phyloP scores from a whole-genome alignment of 2,797 vertebrate genomes.

The Notolepis coatsorum region DNA sequence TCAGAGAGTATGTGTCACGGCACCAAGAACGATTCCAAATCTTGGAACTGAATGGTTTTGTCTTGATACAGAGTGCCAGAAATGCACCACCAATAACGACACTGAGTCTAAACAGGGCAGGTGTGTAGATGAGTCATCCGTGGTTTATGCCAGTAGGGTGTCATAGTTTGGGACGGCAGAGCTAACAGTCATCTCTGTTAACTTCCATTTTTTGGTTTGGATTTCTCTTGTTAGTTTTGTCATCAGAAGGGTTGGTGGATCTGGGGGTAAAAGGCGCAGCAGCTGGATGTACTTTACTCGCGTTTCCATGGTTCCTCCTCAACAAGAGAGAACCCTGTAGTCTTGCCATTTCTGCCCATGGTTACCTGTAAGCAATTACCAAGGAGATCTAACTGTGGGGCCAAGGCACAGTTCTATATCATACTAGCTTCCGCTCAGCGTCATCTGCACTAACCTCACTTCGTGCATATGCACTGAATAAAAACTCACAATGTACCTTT shows the following conservation, averaged over 20 bases:
- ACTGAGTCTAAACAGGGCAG: conserved; percentile 38
- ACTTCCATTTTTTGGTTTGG: conserved; percentile 10
- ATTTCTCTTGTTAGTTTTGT: conserved; percentile 44
- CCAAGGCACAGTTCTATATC: conserved; percentile 84
- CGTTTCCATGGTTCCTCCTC: conserved; percentile 96
- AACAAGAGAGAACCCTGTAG: conserved; percentile 89
- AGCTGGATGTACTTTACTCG: conserved; percentile 87
- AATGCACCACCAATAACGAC: conserved; percentile 38
- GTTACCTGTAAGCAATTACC: conserved; percentile 96
- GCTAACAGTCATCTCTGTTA: conserved; percentile 17
- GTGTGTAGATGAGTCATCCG: conserved; percentile 27
- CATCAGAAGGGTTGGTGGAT: conserved; percentile 73
- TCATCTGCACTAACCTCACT: too few species aligned
- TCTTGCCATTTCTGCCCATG: conserved; percentile 94
- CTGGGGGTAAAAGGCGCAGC: conserved; percentile 81
- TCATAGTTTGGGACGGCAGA: conserved; percentile 8
- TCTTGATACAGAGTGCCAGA: conserved; percentile 34
- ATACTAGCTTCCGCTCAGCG: too few species aligned
- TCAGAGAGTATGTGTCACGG: conserved; percentile 61
- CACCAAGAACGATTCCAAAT: conserved; percentile 67
- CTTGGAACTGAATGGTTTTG: conserved; percentile 43
- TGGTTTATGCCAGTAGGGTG: conserved; percentile 23
- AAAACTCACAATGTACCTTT: too few species aligned
- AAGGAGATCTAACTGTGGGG: conserved; percentile 85
- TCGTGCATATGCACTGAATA: too few species aligned